Conservation (phyloP, 2,888 invertebrate genomes). For the Patella ulyssiponensis region DNA sequence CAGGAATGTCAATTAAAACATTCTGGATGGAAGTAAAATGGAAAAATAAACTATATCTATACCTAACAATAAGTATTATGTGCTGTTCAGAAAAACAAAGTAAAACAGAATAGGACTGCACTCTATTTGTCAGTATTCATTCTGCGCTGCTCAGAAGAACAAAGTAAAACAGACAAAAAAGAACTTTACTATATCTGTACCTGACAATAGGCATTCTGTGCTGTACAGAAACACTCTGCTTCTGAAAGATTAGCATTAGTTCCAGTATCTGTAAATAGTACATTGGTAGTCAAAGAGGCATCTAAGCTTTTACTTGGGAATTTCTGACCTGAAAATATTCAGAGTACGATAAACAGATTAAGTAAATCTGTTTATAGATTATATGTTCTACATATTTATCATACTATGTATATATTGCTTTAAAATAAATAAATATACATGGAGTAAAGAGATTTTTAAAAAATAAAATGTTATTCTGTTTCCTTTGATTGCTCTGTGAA, state of each 20-base stretch:
- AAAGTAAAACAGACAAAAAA: too few species aligned
- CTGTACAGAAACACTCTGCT: constrained; percentile 61
- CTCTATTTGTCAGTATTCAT: too few species aligned
- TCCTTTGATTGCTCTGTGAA: too few species aligned
- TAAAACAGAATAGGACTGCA: too few species aligned
- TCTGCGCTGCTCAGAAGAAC: too few species aligned
- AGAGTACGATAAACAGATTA: constrained; percentile 3
- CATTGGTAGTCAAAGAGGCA: constrained; percentile 54
- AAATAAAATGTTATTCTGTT: too few species aligned
- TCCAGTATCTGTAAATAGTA: constrained; percentile 45
- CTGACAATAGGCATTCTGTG: constrained; percentile 64
- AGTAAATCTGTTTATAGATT: background rate
- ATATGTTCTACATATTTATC: too few species aligned
- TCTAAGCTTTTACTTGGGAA: constrained; percentile 59
- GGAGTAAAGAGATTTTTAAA: too few species aligned
- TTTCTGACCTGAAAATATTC: constrained; percentile 51
- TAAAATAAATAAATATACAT: background rate
- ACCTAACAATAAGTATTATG: constrained; percentile 66
- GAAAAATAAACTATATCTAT: background rate
- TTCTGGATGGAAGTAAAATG: too few species aligned
- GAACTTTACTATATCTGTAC: constrained; percentile 32
- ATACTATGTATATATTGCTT: background rate
- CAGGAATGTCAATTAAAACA: too few species aligned
- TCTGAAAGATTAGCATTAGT: constrained; percentile 38
- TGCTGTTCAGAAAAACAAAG: constrained; percentile 57